Evolutionary conservation across 2,797 vertebrate genomes (phyloP).

Genomic region (Bradypus variegatus): DNA sequence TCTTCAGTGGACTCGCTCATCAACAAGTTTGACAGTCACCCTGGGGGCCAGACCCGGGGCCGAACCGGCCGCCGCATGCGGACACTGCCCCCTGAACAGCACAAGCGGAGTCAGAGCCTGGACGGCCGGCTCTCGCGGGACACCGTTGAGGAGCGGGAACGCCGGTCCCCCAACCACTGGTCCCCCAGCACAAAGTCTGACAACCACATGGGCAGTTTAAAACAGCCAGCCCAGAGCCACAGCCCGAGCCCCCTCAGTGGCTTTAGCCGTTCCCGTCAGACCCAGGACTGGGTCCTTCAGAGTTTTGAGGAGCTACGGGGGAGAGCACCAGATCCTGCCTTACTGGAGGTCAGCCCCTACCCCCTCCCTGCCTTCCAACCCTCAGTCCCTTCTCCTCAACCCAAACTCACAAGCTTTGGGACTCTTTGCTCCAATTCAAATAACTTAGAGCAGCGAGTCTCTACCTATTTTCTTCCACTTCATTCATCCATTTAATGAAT

Average conservation of each 20-base stretch:
- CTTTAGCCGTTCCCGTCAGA: constrained; percentile 45
- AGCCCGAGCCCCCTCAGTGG: neutral
- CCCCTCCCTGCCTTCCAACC: neutral
- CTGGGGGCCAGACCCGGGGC: constrained; percentile 66
- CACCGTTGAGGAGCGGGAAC: neutral
- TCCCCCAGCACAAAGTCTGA: neutral
- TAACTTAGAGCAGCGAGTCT: neutral
- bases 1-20: constrained; percentile 80
- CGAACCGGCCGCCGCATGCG: constrained; percentile 63
- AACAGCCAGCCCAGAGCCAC: constrained; percentile 49
- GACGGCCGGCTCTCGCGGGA: constrained; percentile 68
- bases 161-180: neutral
- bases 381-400: neutral
- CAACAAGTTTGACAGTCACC: constrained; percentile 80
- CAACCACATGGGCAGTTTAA: accelerated
- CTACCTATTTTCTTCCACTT: neutral
- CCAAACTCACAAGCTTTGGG: neutral
- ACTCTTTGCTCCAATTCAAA: neutral
- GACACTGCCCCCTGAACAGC: constrained; percentile 70
- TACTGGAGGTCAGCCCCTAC: constrained; percentile 53
- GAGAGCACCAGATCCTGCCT: constrained; percentile 36
- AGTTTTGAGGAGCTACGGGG: constrained; percentile 49
- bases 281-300: constrained; percentile 64
- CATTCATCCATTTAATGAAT: neutral
- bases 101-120: constrained; percentile 83